Evolutionary conservation across 1,140 invertebrate species (phyloP).

Genomic region (Hypsibius dujardini): DNA sequence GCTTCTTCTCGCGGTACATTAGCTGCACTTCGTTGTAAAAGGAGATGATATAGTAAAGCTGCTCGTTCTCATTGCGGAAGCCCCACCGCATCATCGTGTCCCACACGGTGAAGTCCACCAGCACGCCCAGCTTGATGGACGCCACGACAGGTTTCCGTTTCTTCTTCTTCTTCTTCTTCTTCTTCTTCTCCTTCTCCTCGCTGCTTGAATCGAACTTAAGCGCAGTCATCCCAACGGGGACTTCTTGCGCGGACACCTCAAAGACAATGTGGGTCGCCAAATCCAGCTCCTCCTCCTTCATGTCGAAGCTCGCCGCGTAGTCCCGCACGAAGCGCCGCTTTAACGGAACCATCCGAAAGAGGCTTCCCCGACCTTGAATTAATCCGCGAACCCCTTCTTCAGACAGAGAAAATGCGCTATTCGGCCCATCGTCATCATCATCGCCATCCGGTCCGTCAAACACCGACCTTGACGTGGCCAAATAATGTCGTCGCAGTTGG

Average conservation of each 20-base stretch:
- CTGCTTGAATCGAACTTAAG: too few relatives aligned
- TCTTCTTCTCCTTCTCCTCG: background rate
- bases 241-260: background rate
- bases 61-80: background rate
- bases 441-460: too few relatives aligned
- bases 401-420: too few relatives aligned
- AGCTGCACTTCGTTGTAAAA: conserved; percentile 1
- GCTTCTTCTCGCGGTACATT: background rate
- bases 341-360: too few relatives aligned
- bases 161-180: conserved; percentile 1
- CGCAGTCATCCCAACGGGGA: background rate
- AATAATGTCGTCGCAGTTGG: too few relatives aligned
- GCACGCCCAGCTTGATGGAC: background rate
- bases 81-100: background rate
- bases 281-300: background rate
- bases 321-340: background rate
- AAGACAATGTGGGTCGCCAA: conserved; percentile 1
- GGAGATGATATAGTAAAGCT: background rate
- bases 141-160: background rate
- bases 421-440: too few relatives aligned
- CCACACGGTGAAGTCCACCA: background rate
- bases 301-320: background rate
- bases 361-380: too few relatives aligned
- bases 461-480: too few relatives aligned
- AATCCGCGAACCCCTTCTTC: too few relatives aligned